Base-by-base conservation (phyloP, 64 coral and sea anemone species). In the Orbicella faveolata region DNA sequence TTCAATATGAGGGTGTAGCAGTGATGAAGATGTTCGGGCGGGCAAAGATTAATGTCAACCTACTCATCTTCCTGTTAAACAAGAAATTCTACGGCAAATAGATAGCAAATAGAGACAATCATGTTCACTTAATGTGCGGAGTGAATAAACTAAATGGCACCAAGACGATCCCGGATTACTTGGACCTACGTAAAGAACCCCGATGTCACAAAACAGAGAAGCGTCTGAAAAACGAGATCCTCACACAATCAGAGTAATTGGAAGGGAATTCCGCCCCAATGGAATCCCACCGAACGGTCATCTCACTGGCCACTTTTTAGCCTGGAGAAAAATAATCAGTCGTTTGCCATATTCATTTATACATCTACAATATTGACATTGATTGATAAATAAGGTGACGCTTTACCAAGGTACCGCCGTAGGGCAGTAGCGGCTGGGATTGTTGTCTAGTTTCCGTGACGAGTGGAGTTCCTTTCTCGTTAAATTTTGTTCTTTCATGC, bases 61-160 rank as follows among this genome's bases (percentile, higher is more conserved):
- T 99, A 11, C 94, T 99, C 4, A 99, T 99, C 79, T 95, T 96
- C 84, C 75, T 99, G 52, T 79, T 99, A 73, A 99, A 99, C 75
- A 99, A 99, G 94, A 99, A 99, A 90, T 99, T 99, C 87, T 99
- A 99, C 84, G 97, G 97, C 83, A 99, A 99, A 94, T 96, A 96
- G 65, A 81, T 81, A 64, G 57, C 6, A n/a, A 63, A 36, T 62
- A 35, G n/a, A 1, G 12, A 85, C 51, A 20, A 19, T 19, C 65
- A 65, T 65, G 62, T 23, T 51, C 35, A 48, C 75, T 10, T 48
- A 7, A 79, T 2, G 19, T 79, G 23, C 52, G 21, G 16, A 33
- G 77, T n/a, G 77, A 79, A 57, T 26, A 7, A 33, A 70, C 21
- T 70, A 79, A 79, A 17, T 5, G 14, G n/a, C 23, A 34, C 77